Percentiles rank a stretch among this genome's conserved stretches.
These are phyloP conservation scores for Arion vulgaris DNA, from an alignment of 1,140 invertebrate species.

Conservation along the genomic window DNA sequence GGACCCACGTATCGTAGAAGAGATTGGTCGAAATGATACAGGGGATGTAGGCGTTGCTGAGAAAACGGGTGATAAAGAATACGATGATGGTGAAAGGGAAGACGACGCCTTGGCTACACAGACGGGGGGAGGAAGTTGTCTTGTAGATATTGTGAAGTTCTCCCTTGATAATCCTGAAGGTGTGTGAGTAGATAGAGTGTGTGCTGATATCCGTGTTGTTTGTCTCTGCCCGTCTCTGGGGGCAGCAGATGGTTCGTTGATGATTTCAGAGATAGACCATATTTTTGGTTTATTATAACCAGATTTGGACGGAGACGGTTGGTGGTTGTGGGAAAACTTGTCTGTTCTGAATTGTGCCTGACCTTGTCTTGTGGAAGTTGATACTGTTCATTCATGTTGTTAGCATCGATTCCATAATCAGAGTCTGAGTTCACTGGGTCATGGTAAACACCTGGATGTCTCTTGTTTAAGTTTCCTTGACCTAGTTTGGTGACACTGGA, in stretches of 20 bases:
- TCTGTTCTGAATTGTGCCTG: not conserved
- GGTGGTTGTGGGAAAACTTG: not conserved
- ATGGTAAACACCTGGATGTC: not conserved
- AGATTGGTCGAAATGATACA: not conserved
- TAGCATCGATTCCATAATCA: not conserved
- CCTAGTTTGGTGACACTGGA: not conserved
- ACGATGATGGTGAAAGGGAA: not conserved
- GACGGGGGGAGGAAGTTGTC: not conserved
- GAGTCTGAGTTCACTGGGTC: not conserved
- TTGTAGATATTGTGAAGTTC: not conserved
- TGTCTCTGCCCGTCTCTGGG: not conserved
- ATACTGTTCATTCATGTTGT: not conserved
- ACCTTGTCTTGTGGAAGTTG: too few relatives aligned
- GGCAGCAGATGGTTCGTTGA: not conserved
- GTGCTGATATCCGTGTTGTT: too few relatives aligned
- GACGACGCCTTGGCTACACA: not conserved
- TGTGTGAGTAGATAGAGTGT: not conserved
- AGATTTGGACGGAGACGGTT: not conserved
- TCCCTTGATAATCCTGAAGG: too few relatives aligned
- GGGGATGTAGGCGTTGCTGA: not conserved
- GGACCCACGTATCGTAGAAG: not conserved
- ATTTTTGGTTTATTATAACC: constrained; percentile 30
- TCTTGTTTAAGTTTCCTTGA: not conserved
- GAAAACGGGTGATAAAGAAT: not conserved
- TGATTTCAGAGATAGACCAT: constrained; percentile 46